Base-by-base conservation (phyloP, 2,888 invertebrate genomes). In the Papilio gigon region DNA sequence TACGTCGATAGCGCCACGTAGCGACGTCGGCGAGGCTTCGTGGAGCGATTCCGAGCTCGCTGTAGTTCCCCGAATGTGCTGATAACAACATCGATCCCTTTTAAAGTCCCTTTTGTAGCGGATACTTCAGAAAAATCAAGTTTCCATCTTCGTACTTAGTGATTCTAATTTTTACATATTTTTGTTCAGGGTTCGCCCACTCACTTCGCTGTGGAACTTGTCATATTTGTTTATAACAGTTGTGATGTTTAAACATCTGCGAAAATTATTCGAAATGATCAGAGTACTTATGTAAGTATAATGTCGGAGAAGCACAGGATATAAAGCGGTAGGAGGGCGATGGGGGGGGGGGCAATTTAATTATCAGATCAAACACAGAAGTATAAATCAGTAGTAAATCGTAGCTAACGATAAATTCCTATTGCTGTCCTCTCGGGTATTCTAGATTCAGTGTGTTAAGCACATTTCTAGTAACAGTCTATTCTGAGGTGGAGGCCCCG, bases 81-180 rank as follows among this genome's bases (percentile, higher is more conserved):
- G 53, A 53, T 53, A 53, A 53, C 53, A 53, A 53, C 53, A 53
- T 30, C n/a, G 30, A 53, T 53, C 53, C 53, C 27, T 30, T 27
- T 53, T 30, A 53, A 53, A 53, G 27, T 53, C 27, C n/a, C 27
- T 53, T 53, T n/a, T 30, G 8, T 17, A n/a, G n/a, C 27, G 53
- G 27, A 30, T 53, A 53, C n/a, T 30, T 53, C n/a, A 53, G n/a
- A 53, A 53, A 53, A 53, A 53, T 53, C 17, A 30, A 30, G 53
- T 30, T 53, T 53, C n/a, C 30, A 30, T 1, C n/a, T 27, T 30
- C 53, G 27, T 30, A 27, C 9, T 53, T 1, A 53, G n/a, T 53
- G 9, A 6, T 53, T 17, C 5, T 30, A 9, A 30, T n/a, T 9
- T 0, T 27, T 30, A 27, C 25, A 6, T 14, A 5, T 9, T 50